These are phyloP conservation scores for Pheucticus melanocephalus DNA, from an alignment of 2,113 vertebrate species.

Conservation along the genomic window DNA sequence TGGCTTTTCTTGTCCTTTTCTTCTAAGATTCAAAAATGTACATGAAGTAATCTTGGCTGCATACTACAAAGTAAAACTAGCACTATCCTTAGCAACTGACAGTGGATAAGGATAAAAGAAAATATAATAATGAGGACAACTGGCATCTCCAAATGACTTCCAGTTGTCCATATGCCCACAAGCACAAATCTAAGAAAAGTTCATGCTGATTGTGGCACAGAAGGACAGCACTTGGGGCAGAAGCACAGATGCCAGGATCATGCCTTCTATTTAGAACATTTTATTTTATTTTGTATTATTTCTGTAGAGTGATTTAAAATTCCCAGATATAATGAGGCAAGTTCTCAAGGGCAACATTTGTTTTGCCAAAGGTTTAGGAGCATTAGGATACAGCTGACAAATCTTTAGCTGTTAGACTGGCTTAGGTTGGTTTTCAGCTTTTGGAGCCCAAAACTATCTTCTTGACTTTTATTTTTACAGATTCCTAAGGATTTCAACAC, in stretches of 20 bases:
- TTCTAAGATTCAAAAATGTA: neutral
- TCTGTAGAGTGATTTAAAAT: conserved; percentile 44
- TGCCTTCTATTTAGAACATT: conserved; percentile 41
- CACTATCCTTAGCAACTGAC: neutral
- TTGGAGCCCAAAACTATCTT: conserved; percentile 31
- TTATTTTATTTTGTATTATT: neutral
- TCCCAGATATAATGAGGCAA: conserved; percentile 35
- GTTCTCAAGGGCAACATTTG: conserved; percentile 23
- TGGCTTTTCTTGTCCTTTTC: neutral
- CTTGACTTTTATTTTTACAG: conserved; percentile 57
- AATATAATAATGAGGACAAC: conserved; percentile 31
- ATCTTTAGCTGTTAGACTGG: conserved; percentile 56
- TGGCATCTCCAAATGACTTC: conserved; percentile 54
- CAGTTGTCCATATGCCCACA: conserved; percentile 53
- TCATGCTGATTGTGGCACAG: conserved; percentile 49
- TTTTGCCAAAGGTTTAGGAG: conserved; percentile 52
- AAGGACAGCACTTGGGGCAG: conserved; percentile 54
- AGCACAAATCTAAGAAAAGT: conserved; percentile 62
- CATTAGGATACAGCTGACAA: conserved; percentile 59
- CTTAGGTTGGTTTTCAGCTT: conserved; percentile 46
- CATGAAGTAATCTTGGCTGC: neutral
- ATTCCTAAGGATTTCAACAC: conserved; percentile 60
- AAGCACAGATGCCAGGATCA: conserved; percentile 60
- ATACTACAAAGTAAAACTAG: neutral
- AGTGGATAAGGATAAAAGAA: neutral